Percentiles rank a stretch among this genome's conserved stretches.
phyloP scores from a whole-genome alignment of 2,888 invertebrate species.

The Copidosoma aretas region DNA sequence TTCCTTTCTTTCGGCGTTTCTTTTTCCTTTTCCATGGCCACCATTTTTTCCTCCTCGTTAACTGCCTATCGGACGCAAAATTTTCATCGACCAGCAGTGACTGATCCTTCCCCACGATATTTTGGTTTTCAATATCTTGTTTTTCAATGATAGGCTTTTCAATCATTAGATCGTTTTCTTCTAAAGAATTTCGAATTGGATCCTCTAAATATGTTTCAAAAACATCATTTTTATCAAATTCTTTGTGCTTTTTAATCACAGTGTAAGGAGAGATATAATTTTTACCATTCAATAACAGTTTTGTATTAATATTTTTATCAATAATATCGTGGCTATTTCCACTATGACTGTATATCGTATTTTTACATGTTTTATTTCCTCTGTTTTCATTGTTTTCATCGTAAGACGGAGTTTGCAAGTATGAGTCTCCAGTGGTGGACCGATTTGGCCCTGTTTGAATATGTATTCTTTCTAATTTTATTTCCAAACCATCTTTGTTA shows the following conservation, averaged over 20 bases:
- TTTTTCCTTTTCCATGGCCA: conserved; percentile 6
- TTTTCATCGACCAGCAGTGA: conserved; percentile 3
- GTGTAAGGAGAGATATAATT: background rate
- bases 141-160: conserved; percentile 1
- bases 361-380: too few relatives aligned
- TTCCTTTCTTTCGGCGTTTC: conserved; percentile 11
- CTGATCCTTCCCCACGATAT: conserved; percentile 9
- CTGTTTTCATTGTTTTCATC: background rate
- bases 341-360: too few relatives aligned
- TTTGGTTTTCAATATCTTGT: conserved; percentile 11
- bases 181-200: background rate
- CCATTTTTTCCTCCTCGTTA: conserved; percentile 16
- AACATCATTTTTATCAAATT: background rate
- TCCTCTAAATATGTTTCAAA: conserved; percentile 8
- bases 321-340: too few relatives aligned
- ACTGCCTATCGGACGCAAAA: background rate
- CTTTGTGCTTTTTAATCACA: background rate
- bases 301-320: background rate
- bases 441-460: background rate
- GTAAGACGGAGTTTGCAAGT: background rate
- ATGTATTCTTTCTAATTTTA: conserved; percentile 22
- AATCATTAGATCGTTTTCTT: background rate
- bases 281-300: background rate
- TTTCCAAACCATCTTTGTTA: conserved; percentile 24
- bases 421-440: background rate